These are phyloP conservation scores for Astreopora myriophthalma DNA, from an alignment of 64 coral and sea anemone genomes.

Conservation along the genomic window DNA sequence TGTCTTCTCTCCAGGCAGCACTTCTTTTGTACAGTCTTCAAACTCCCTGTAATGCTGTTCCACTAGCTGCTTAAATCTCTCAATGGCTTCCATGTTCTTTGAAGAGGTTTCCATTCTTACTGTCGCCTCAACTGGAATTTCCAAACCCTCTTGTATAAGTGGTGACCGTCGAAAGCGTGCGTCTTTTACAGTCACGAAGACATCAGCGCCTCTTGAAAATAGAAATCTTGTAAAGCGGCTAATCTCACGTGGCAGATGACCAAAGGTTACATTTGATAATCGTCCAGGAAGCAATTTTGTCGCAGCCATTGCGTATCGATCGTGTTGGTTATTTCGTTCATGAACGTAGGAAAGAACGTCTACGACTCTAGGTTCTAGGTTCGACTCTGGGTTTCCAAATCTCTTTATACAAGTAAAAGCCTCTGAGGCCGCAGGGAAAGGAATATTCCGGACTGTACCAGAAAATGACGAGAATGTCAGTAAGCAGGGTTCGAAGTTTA, in stretches of 20 bases:
- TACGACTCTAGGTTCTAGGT: background rate
- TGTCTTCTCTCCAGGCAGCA: no score
- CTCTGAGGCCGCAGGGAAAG: background rate
- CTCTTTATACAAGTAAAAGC: conserved; percentile 27
- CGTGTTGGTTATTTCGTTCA: background rate
- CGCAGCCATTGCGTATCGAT: conserved; percentile 11
- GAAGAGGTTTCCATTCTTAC: no score
- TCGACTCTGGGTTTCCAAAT: no score
- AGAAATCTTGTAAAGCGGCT: conserved; percentile 55
- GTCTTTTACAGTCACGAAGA: no score
- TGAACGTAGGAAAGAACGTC: conserved; percentile 6
- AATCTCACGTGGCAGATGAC: conserved; percentile 59
- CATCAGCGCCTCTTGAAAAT: background rate
- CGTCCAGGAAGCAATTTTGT: conserved; percentile 54
- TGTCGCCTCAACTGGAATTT: no score
- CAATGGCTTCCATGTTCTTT: no score
- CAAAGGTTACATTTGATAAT: conserved; percentile 52
- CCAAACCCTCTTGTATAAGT: no score
- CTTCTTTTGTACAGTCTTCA: no score
- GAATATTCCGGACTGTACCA: conserved; percentile 22
- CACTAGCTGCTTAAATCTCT: no score
- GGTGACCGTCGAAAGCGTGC: no score
- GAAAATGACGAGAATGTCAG: conserved; percentile 37
- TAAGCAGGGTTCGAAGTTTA: no score
- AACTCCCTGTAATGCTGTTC: no score